Evolutionary conservation across 1,140 invertebrate species (phyloP).

Genomic region (Oedothorax gibbosus): DNA sequence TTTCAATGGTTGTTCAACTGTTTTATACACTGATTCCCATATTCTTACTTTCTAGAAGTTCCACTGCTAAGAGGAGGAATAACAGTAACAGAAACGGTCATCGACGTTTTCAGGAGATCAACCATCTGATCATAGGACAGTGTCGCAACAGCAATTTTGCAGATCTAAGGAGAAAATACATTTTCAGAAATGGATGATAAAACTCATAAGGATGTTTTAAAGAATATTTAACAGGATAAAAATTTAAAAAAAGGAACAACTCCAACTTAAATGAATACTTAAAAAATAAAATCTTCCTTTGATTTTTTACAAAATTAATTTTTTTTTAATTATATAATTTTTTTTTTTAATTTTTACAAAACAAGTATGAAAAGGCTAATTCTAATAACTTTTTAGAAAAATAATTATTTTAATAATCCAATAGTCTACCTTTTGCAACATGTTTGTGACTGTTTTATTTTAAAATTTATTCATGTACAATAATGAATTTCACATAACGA

Average conservation of each 20-base stretch:
- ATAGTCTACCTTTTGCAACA: too few species aligned
- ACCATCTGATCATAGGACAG: conserved; percentile 94
- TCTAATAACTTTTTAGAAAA: too few species aligned
- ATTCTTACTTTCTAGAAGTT: conserved; percentile 50
- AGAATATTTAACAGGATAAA: not conserved
- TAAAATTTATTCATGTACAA: too few species aligned
- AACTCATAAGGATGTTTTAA: not conserved
- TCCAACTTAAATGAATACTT: not conserved
- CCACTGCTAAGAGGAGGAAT: conserved; percentile 79
- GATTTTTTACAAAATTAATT: too few species aligned
- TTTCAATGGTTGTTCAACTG: too few species aligned
- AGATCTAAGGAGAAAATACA: conserved; percentile 73
- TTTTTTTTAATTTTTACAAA: too few species aligned
- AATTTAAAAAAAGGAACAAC: not conserved
- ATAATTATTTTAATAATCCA: too few species aligned
- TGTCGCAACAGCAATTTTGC: conserved; percentile 89
- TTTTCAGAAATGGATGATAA: not conserved
- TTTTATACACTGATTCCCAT: too few species aligned
- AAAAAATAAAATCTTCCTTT: not conserved
- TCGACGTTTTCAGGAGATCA: conserved; percentile 90
- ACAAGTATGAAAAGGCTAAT: not conserved
- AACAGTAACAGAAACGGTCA: conserved; percentile 84
- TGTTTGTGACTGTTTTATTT: too few species aligned
- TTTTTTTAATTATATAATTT: too few species aligned
- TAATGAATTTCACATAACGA: too few species aligned